Percentiles rank a stretch among this genome's conserved stretches.
Conservation (phyloP, 2,888 invertebrate species). For the Aphidoletes aphidimyza region DNA sequence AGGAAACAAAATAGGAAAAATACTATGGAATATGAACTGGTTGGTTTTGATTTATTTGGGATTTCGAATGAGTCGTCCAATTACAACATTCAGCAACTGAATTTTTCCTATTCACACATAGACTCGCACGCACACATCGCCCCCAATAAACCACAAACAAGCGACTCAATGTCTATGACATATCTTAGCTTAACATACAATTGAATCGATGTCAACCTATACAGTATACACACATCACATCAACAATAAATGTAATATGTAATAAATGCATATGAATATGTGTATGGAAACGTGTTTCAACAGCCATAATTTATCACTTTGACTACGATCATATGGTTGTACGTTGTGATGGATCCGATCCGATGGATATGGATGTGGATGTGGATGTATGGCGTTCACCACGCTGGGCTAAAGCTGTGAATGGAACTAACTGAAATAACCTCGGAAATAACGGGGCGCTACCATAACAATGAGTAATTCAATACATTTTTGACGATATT, state of each 20-base stretch:
- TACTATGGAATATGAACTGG: not conserved
- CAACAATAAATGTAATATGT: not conserved
- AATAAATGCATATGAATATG: not conserved
- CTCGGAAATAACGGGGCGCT: no score
- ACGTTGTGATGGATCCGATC: not conserved
- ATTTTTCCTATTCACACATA: no score
- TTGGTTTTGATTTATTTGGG: not conserved
- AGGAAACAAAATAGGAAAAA: not conserved
- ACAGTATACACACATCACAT: no score
- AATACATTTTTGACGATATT: no score
- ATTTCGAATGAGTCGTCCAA: not conserved
- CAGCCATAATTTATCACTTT: not conserved
- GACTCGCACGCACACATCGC: no score
- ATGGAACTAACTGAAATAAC: no score
- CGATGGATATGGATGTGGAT: not conserved
- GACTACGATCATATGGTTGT: not conserved
- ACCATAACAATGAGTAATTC: no score
- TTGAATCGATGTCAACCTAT: not conserved
- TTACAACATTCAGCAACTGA: slow-evolving; percentile 7
- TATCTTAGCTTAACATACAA: no score
- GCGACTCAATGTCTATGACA: not conserved
- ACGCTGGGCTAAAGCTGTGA: no score
- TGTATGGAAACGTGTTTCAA: slow-evolving; percentile 20
- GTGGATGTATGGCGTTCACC: not conserved
- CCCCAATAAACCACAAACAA: not conserved